Evolutionary conservation across 2,888 invertebrate species (phyloP), one percentile per base, ranked within the genome.

Genomic region (Lithophane socia): DNA sequence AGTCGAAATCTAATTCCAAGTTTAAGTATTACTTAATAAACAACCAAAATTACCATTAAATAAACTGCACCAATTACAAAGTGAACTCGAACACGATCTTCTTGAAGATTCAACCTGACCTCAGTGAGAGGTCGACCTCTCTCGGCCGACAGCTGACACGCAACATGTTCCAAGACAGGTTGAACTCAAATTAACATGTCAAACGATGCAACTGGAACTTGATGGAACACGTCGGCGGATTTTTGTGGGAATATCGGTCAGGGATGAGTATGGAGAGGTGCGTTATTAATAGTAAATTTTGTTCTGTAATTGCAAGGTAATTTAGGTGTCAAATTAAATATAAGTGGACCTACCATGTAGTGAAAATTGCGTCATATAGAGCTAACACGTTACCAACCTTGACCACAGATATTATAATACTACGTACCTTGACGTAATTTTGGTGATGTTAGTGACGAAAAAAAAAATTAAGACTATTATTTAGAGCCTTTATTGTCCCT

Each of bases 181-280:
- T 77, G 68, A 77, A 72, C 78, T 82, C 65, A 74, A 80, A 86
- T 84, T 78, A 86, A 64, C 75, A 64, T 78, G 86, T 84, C 86
- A 82, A 74, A n/a, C 68, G 78, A 84, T 68, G 77, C 52, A 42
- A 73, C 69, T 47, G 65, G 24, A 47, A 52, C 58, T 37, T 79
- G 67, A 73, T 69, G 18, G 65, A 68, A 42, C 64, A 42, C 56
- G 29, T 61, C 37, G 16, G 37, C 1, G 0, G 24, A n/a, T n/a
- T 42, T 54, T 37, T 58, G 37, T 64, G 8, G 24, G 60, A 49
- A 82, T 77, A 73, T 77, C 71, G 86, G 86, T 86, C 86, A 84
- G 78, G 86, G 80, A 83, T 72, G n/a, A 7, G 29, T 70, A 21
- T 24, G 2, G 1, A 49, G 52, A 66, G 37, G 37, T 56, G n/a